Conservation (phyloP, 2,113 vertebrate genomes). For the human region GRCh38 chr6:135313501-135314000, state of each 20-base stretch:
- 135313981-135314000: background rate
- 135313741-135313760: background rate
- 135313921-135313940: background rate
- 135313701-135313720: background rate
- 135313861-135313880: background rate
- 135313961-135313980: background rate
- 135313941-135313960: background rate
- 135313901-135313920: background rate
- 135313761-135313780: background rate
- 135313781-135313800: background rate
- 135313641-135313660: background rate
- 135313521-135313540: background rate
- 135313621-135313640: background rate
- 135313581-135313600: background rate
- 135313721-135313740: background rate
- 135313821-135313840: background rate
- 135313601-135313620: background rate
- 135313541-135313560: background rate
- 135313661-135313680: background rate
- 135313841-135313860: background rate
- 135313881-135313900: background rate
- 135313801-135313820: background rate
- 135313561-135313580: background rate
- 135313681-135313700: background rate
- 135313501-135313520: background rate